These are phyloP conservation scores for Melanotaenia boesemani DNA, from an alignment of 2,797 vertebrate species.

Conservation along the genomic window DNA sequence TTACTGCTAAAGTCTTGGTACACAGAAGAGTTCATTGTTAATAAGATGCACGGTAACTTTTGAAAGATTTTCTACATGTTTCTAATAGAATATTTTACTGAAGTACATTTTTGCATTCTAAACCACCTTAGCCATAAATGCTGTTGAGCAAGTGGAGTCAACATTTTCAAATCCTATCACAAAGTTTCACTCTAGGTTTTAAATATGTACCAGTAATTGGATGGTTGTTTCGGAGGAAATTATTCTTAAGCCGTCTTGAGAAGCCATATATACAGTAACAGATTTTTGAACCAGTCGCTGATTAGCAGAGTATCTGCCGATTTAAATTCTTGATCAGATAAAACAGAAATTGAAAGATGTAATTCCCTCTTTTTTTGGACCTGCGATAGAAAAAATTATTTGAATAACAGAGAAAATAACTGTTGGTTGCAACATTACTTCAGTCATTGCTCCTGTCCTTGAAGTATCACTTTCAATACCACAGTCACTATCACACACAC, in stretches of 20 bases:
- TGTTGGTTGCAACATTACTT: neutral
- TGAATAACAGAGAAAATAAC: neutral
- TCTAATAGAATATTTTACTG: neutral
- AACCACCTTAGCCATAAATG: neutral
- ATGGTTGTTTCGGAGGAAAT: neutral
- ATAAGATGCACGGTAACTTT: neutral
- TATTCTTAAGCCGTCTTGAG: neutral
- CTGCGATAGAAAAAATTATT: neutral
- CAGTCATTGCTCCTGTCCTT: conserved; percentile 14
- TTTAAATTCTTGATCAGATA: neutral
- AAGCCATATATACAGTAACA: neutral
- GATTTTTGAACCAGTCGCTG: neutral
- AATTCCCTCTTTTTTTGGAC: neutral
- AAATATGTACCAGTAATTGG: neutral
- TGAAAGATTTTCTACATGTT: neutral
- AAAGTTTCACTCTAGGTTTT: neutral
- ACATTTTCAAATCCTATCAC: neutral
- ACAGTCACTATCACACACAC: conserved; percentile 39
- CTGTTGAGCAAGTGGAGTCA: too few species aligned
- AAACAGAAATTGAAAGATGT: neutral
- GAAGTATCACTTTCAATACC: conserved; percentile 14
- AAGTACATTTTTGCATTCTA: neutral
- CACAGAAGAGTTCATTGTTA: too few species aligned
- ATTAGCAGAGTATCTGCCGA: neutral
- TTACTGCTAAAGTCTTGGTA: neutral